Percentiles rank a stretch among this genome's conserved stretches.
These are phyloP conservation scores for Sinhomidia bicolor DNA, from an alignment of 2,888 invertebrate genomes.

Conservation along the genomic window DNA sequence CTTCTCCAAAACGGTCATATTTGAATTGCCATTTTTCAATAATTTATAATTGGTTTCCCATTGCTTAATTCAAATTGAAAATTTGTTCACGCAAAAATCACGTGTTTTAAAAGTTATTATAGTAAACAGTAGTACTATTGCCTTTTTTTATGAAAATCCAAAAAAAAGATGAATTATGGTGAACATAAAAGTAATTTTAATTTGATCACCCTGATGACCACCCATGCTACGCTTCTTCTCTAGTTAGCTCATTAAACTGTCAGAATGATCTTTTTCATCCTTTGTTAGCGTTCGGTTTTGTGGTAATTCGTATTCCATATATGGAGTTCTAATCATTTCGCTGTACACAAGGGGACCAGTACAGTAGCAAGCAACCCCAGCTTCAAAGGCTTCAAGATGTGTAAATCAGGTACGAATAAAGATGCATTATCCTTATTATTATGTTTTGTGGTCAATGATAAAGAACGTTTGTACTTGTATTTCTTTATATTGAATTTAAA, in stretches of 20 bases:
- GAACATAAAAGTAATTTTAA: slow-evolving; percentile 23
- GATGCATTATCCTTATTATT: too few species aligned
- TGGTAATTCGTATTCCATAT: slow-evolving; percentile 27
- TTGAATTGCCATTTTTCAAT: not conserved
- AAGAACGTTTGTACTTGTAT: too few species aligned
- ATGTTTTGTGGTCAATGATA: too few species aligned
- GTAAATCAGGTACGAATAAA: not conserved
- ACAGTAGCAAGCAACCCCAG: not conserved
- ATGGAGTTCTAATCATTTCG: slow-evolving; percentile 41
- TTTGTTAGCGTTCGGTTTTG: slow-evolving; percentile 52
- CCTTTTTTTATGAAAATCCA: too few species aligned
- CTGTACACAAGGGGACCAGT: not conserved
- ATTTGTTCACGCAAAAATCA: too few species aligned
- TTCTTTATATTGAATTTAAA: too few species aligned
- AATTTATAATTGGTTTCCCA: not conserved
- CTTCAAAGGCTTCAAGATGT: not conserved
- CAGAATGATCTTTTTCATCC: slow-evolving; percentile 41
- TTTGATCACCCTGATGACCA: slow-evolving; percentile 53
- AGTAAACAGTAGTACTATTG: too few species aligned
- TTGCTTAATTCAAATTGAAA: too few species aligned
- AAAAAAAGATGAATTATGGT: not conserved
- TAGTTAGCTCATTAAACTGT: slow-evolving; percentile 48
- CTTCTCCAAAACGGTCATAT: not conserved
- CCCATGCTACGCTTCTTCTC: slow-evolving; percentile 20
- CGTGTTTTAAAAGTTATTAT: not conserved